phyloP scores from a whole-genome alignment of 2,888 invertebrate genomes.

The Chalcosyrphus nemorum region DNA sequence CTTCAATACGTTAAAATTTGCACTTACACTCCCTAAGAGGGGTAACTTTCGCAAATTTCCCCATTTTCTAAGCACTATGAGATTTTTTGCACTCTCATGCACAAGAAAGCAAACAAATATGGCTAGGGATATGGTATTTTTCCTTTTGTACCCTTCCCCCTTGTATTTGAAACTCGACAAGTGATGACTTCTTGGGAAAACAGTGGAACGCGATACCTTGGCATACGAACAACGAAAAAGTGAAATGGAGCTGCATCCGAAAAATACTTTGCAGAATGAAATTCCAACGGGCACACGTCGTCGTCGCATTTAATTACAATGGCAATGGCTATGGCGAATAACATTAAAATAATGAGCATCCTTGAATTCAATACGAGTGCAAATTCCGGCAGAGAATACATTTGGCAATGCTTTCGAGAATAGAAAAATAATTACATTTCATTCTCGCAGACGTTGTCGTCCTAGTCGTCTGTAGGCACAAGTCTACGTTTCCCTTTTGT shows the following conservation, averaged over 20 bases:
- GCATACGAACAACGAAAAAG: not conserved
- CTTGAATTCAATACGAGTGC: constrained; percentile 51
- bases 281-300: constrained; percentile 42
- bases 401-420: constrained; percentile 58
- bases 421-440: constrained; percentile 66
- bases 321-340: constrained; percentile 3
- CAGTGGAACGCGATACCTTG: constrained; percentile 2
- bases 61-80: not conserved
- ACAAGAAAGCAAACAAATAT: constrained; percentile 51
- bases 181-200: constrained; percentile 43
- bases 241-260: not conserved
- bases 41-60: not conserved
- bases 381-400: constrained; percentile 33
- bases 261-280: not conserved
- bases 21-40: constrained; percentile 35
- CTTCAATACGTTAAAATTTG: constrained; percentile 33
- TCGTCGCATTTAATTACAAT: constrained; percentile 56
- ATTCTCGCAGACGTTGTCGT: constrained; percentile 29
- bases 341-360: constrained; percentile 66
- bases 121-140: constrained; percentile 33
- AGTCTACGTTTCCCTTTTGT: not conserved
- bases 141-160: not conserved
- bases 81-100: constrained; percentile 36
- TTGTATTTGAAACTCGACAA: not conserved
- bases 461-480: constrained; percentile 28